Evolutionary conservation across 2,113 vertebrate species (phyloP), one percentile per base, ranked within the genome.

Genomic region (Prunella himalayana): DNA sequence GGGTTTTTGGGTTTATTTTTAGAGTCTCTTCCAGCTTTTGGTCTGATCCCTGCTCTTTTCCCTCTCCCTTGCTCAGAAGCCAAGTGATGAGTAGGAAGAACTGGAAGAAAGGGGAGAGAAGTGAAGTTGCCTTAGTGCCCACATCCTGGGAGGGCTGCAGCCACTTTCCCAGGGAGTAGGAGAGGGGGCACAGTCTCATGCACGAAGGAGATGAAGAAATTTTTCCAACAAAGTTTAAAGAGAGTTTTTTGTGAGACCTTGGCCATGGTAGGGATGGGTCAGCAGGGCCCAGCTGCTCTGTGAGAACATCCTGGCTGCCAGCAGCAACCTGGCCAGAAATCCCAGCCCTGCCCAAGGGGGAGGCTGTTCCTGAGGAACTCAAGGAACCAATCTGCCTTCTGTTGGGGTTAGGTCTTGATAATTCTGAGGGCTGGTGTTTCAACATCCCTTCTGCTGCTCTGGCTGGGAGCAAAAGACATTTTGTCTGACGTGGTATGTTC

Each of bases 151-250:
- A 90, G 44, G 69, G 16, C 7, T 1, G 5, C 4, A 18, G 42
- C 11, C 39, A 20, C n/a, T 59, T 77, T 77, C 59, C 27, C 51
- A 71, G 39, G 22, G 23, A 37, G 6, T 0, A 54, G 71, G n/a
- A 41, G 25, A 41, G 11, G n/a, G 11, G n/a, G 13, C 3, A 7
- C 0, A 0, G 31, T 31, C 51, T 90, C 47, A 54, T 22, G 37
- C 42, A 45, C 0, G 0, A 76, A 94, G 28, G 39, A 82, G 33
- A 79, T 33, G 11, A 66, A 47, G 33, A 60, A 25, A 10, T 45
- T 16, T 64, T 64, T n/a, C 80, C 45, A 60, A 3, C 1, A 6
- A 45, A 72, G 37, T 23, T 42, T 39, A 51, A 83, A 83, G 23
- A 35, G 27, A 25, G 4, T 13, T 86, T 16, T 47, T 12, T 39